These are phyloP conservation scores for Riptortus pedestris DNA, from an alignment of 1,140 invertebrate species.

Conservation along the genomic window DNA sequence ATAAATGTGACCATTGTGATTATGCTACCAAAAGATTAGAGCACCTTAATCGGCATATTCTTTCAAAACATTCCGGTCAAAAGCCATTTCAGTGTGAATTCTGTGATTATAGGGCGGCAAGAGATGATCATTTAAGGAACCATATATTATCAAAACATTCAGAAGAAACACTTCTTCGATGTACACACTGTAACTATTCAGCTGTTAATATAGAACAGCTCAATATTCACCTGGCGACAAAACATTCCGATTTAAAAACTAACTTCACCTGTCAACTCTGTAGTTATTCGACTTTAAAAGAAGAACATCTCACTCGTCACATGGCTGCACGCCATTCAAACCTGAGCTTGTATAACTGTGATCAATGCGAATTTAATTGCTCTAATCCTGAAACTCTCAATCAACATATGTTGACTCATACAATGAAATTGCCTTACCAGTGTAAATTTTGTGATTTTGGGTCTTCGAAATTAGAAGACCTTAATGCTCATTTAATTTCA, in stretches of 20 bases:
- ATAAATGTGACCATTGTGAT: constrained; percentile 5
- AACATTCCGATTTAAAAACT: not conserved
- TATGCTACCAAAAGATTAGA: not conserved
- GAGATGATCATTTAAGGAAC: not conserved
- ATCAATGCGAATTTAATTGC: not conserved
- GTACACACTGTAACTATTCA: not conserved
- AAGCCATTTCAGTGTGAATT: not conserved
- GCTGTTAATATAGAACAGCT: not conserved
- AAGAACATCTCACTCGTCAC: not conserved
- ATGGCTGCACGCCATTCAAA: not conserved
- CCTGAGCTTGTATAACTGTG: not conserved
- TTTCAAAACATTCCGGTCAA: not conserved
- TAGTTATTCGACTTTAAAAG: not conserved
- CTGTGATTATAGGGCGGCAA: not conserved
- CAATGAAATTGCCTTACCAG: not conserved
- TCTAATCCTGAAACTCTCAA: not conserved
- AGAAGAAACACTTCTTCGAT: not conserved
- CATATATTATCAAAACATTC: not conserved
- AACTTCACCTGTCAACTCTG: not conserved
- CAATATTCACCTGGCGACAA: not conserved
- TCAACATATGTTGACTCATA: not conserved
- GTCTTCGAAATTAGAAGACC: not conserved
- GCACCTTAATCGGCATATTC: not conserved
- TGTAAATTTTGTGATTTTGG: not conserved
- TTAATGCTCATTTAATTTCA: not conserved